A percentile compares a stretch with the other conserved stretches of the same genome.
Evolutionary conservation across 2,888 invertebrate genomes (phyloP).

Genomic region (Molanna angustata): DNA sequence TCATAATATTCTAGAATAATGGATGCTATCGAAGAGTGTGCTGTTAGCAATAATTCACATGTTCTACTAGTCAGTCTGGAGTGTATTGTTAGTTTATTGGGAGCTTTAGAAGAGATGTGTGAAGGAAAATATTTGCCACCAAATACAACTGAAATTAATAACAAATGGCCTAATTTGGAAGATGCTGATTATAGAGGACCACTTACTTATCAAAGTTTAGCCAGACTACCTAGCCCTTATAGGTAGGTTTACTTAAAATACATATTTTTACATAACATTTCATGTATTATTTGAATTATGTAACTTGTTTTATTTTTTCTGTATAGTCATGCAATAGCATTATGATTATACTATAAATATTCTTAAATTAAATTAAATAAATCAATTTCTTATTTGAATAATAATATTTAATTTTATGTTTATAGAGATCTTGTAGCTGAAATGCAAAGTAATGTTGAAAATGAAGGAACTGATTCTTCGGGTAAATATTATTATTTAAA

Average conservation of each 20-base stretch:
- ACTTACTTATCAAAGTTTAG: conserved; percentile 80
- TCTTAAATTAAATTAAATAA: not conserved
- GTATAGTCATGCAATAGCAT: too few species aligned
- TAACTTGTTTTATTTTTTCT: too few species aligned
- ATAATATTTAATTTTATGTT: conserved; percentile 30
- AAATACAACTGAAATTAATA: conserved; percentile 60
- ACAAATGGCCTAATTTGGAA: conserved; percentile 63
- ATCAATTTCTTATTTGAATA: conserved; percentile 7
- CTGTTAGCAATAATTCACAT: conserved; percentile 74
- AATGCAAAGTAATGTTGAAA: conserved; percentile 65
- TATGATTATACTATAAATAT: too few species aligned
- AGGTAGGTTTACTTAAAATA: conserved; percentile 45
- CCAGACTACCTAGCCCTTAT: conserved; percentile 78
- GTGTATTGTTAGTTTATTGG: conserved; percentile 78
- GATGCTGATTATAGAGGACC: conserved; percentile 83
- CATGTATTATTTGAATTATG: not conserved
- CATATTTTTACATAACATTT: not conserved
- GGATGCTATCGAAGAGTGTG: conserved; percentile 91
- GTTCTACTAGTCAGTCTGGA: conserved; percentile 78
- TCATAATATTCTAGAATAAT: conserved; percentile 62
- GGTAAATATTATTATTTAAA: conserved; percentile 39
- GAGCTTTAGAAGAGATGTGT: conserved; percentile 79
- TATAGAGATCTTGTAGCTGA: conserved; percentile 68
- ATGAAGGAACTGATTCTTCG: conserved; percentile 49
- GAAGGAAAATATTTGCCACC: conserved; percentile 38